phyloP scores from a whole-genome alignment of 1,140 invertebrate genomes.

The Dendrolimus kikuchii region DNA sequence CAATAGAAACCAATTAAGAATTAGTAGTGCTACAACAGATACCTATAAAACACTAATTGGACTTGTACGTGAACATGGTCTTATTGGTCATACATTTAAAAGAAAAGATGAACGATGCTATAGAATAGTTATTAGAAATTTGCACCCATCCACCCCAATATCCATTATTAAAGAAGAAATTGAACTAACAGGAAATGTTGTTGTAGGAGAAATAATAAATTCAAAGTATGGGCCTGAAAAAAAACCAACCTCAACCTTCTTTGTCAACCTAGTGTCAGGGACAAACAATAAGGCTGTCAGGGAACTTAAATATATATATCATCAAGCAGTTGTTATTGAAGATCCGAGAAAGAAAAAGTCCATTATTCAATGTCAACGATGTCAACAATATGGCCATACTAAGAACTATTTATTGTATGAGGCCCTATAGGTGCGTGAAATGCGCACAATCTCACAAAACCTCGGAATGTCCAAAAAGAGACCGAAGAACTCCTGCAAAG shows the following conservation, averaged over 20 bases:
- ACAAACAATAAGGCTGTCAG: not conserved
- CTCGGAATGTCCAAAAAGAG: not conserved
- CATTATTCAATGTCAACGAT: not conserved
- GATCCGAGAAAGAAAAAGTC: conserved; percentile 1
- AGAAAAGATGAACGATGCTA: not conserved
- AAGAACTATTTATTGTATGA: conserved; percentile 5
- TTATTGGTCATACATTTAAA: conserved; percentile 2
- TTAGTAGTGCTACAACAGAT: not conserved
- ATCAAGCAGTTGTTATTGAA: conserved; percentile 1
- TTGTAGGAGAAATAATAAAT: not conserved
- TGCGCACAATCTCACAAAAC: not conserved
- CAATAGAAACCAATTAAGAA: conserved; percentile 1
- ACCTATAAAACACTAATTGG: not conserved
- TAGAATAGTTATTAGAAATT: conserved; percentile 1
- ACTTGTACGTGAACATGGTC: not conserved
- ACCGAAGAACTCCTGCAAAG: not conserved
- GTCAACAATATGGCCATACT: conserved; percentile 2
- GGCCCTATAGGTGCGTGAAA: conserved; percentile 1
- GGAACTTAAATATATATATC: conserved; percentile 2
- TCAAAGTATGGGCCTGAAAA: not conserved
- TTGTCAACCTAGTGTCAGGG: not conserved
- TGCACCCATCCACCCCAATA: not conserved
- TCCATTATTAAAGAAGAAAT: conserved; percentile 1
- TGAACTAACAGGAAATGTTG: conserved; percentile 1
- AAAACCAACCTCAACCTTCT: conserved; percentile 3